phyloP scores from a whole-genome alignment of 2,797 vertebrate species.

The Gallirallus australis region DNA sequence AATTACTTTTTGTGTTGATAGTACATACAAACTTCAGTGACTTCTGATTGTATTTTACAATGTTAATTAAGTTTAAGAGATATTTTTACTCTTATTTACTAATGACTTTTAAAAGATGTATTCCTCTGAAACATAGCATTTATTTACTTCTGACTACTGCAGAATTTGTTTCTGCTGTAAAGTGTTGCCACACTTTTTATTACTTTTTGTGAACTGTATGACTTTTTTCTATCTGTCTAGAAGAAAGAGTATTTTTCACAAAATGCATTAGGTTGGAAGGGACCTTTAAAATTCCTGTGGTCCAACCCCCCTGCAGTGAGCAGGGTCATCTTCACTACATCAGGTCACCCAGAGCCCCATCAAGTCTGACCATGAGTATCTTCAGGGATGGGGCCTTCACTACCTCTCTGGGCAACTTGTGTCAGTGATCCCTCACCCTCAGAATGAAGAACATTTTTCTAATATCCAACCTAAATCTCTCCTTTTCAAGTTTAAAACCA shows the following conservation, averaged over 20 bases:
- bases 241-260: neutral
- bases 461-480: too few relatives aligned
- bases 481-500: too few relatives aligned
- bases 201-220: neutral
- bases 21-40: constrained; percentile 31
- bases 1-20: constrained; percentile 35
- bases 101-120: neutral
- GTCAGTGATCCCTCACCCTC: too few relatives aligned
- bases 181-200: neutral
- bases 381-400: too few relatives aligned
- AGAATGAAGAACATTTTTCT: too few relatives aligned
- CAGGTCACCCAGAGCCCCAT: too few relatives aligned
- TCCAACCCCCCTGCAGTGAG: too few relatives aligned
- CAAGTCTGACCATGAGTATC: too few relatives aligned
- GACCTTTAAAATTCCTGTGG: too few relatives aligned
- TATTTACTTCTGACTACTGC: neutral
- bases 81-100: constrained; percentile 20
- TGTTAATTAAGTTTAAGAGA: constrained; percentile 8
- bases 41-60: constrained; percentile 51
- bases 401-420: too few relatives aligned
- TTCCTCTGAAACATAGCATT: constrained; percentile 31
- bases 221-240: neutral
- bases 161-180: neutral
- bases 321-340: too few relatives aligned
- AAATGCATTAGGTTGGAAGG: too few relatives aligned